phyloP scores from a whole-genome alignment of 2,797 vertebrate genomes.

The Dendrocincla tyrannina region DNA sequence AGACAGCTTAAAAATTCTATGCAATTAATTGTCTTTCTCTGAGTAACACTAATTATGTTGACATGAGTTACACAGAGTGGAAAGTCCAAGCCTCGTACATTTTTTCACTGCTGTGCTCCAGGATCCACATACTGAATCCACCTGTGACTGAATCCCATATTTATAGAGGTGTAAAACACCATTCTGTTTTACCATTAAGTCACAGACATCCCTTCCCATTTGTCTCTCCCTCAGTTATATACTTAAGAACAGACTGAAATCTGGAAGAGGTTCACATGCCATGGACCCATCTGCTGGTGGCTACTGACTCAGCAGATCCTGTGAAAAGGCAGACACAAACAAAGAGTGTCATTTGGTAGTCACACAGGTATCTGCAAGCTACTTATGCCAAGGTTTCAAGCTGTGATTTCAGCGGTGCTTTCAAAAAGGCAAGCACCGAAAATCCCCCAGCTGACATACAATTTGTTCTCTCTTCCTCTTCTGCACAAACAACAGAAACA shows the following conservation, averaged over 20 bases:
- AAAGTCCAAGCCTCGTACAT: not conserved
- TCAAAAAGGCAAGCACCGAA: not conserved
- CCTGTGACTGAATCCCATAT: not conserved
- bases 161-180: not conserved
- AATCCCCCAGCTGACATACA: not conserved
- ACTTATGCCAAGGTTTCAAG: not conserved
- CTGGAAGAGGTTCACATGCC: not conserved
- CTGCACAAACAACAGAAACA: not conserved
- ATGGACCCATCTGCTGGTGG: not conserved
- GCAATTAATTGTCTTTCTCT: not conserved
- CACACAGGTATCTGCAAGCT: not conserved
- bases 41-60: slow-evolving; percentile 26
- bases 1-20: not conserved
- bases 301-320: not conserved
- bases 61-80: not conserved
- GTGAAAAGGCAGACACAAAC: not conserved
- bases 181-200: not conserved
- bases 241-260: not conserved
- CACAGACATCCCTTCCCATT: not conserved
- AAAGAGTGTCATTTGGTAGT: not conserved
- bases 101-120: not conserved
- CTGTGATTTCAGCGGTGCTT: not conserved
- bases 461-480: not conserved
- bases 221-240: not conserved
- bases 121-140: not conserved